Conservation (phyloP, 2,888 invertebrate species). For the Calameuta filiformis region DNA sequence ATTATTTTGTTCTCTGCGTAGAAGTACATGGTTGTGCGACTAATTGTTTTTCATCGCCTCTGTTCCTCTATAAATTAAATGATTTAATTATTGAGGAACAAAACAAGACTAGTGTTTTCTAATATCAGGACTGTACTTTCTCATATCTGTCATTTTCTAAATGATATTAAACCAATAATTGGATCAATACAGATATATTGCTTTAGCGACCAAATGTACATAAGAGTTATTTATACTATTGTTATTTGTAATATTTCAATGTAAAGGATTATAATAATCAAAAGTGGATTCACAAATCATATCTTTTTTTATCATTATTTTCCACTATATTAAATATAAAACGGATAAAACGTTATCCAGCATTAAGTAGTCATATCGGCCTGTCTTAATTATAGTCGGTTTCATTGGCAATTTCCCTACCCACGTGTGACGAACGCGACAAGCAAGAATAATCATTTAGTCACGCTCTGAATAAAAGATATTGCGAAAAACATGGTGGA, state of each 20-base stretch:
- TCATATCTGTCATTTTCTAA: neutral
- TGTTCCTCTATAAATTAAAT: neutral
- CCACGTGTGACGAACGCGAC: too few species aligned
- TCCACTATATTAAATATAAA: too few species aligned
- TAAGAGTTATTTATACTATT: neutral
- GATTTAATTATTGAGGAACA: neutral
- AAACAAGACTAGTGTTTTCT: neutral
- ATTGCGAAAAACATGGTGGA: neutral
- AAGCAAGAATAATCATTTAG: neutral
- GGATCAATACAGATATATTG: neutral
- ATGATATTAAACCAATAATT: neutral
- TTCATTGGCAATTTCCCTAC: too few species aligned
- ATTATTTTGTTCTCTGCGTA: neutral
- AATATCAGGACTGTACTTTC: neutral
- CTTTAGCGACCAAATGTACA: neutral
- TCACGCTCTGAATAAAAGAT: neutral
- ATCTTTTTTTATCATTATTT: neutral
- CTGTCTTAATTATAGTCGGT: too few species aligned
- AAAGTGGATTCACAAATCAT: neutral
- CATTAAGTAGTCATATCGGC: too few species aligned
- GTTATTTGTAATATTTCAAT: neutral
- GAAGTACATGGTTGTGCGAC: neutral
- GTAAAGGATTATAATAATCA: neutral
- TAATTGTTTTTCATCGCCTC: neutral
- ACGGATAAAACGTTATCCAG: too few species aligned